Base-by-base conservation (phyloP, 2,113 vertebrate species). In the Gambusia holbrooki region DNA sequence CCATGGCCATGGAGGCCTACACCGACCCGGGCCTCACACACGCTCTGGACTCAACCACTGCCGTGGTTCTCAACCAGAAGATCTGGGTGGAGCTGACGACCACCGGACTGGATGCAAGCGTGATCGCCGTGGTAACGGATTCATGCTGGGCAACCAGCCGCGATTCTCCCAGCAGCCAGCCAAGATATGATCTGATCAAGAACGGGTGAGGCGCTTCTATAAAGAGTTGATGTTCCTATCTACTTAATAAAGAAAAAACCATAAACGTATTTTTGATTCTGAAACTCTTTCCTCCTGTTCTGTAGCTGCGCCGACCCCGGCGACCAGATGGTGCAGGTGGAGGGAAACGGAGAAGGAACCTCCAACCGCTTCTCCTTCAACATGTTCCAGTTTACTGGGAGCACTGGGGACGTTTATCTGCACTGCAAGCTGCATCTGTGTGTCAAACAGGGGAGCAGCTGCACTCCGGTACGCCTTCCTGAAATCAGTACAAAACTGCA, bases 31-130 rank as follows among this genome's bases (percentile, higher is more conserved):
- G 5, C 2, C 7, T 1, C 73, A 72, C 25, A 4, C 13, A 60
- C 7, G 19, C 33, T n/a, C 7, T 86, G 13, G 4, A 17, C 15
- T 4, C n/a, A 2, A 11, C 4, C 3, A 29, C 13, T 1, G 33
- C 77, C 0, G 12, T 87, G 29, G 1, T 5, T 1, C 73, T 85
- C 28, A 32, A 83, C 25, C 76, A 89, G 48, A 80, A n/a, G 62
- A 63, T 89, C 60, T 84, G 80, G 83, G 83, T 88, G 51, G 71
- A 83, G 54, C 77, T 88, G 67, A 30, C 33, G 3, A 71, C 80
- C 1, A 17, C 54, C 0, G 83, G 83, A 1, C 71, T 88, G 45
- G 83, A 83, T 29, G 35, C 15, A 12, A n/a, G 62, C 2, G 2
- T 66, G 4, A 35, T 80, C 1, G 40, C 48, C 0, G 6, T 78